phyloP scores from a whole-genome alignment of 2,888 invertebrate genomes.

The Tanytarsus gracilentus region DNA sequence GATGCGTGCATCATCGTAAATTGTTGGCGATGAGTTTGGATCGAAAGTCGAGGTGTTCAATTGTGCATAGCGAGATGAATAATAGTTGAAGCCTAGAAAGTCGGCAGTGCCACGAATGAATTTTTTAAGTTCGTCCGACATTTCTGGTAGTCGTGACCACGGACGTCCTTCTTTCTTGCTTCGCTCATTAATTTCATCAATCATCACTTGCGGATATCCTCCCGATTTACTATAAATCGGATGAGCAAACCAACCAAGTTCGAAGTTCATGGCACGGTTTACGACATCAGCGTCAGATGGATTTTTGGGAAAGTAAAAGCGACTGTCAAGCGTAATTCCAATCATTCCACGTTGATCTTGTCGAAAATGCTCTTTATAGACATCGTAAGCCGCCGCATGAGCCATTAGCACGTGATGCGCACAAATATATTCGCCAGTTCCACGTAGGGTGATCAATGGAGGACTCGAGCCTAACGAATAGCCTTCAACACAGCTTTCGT shows the following conservation, averaged over 20 bases:
- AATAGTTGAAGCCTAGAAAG: conserved; percentile 38
- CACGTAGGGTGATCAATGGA: conserved; percentile 42
- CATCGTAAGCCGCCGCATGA: conserved; percentile 46
- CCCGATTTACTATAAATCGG: conserved; percentile 45
- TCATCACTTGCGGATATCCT: conserved; percentile 48
- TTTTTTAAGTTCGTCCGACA: conserved; percentile 35
- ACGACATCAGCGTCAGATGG: conserved; percentile 2
- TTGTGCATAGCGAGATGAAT: conserved; percentile 34
- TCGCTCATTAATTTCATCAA: conserved; percentile 39
- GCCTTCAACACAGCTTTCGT: conserved; percentile 41
- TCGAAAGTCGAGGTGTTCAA: conserved; percentile 30
- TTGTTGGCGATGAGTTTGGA: conserved; percentile 43
- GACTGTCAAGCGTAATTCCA: conserved; percentile 35
- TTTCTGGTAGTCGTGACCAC: conserved; percentile 44
- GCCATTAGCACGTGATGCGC: conserved; percentile 47
- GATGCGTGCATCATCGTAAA: conserved; percentile 44
- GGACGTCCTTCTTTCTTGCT: conserved; percentile 43
- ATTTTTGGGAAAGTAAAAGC: conserved; percentile 34
- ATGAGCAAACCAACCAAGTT: conserved; percentile 25
- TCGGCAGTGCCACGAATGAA: conserved; percentile 35
- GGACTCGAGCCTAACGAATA: conserved; percentile 45
- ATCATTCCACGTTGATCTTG: conserved; percentile 35
- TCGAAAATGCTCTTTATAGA: conserved; percentile 41
- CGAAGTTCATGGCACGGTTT: conserved; percentile 17
- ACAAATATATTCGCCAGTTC: conserved; percentile 46